Conservation (phyloP, 2,113 vertebrate species). For the Pionites leucogaster region DNA sequence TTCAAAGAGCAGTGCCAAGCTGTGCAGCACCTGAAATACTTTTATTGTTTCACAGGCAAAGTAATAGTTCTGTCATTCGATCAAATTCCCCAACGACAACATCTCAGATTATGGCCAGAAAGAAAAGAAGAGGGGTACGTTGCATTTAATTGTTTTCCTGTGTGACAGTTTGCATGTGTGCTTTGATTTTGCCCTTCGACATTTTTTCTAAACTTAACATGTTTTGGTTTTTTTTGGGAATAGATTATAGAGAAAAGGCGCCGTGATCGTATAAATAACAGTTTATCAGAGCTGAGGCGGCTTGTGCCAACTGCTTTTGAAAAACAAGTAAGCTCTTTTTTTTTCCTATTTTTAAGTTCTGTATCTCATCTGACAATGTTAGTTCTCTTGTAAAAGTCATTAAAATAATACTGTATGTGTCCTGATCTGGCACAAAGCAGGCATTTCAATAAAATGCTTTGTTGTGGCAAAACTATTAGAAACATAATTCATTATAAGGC, state of each 20-base stretch:
- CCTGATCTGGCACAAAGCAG: constrained; percentile 75
- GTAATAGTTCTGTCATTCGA: constrained; percentile 79
- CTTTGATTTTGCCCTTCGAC: constrained; percentile 25
- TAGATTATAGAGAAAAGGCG: constrained; percentile 97
- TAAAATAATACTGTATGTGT: constrained; percentile 79
- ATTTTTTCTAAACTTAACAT: constrained; percentile 48
- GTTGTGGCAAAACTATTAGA: constrained; percentile 83
- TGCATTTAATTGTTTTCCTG: not conserved
- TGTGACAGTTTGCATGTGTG: not conserved
- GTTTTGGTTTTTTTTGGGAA: constrained; percentile 60
- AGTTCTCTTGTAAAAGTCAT: constrained; percentile 74
- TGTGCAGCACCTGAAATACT: constrained; percentile 58
- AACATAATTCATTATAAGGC: constrained; percentile 79
- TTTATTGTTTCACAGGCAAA: constrained; percentile 76
- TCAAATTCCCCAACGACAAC: constrained; percentile 89
- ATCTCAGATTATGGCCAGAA: constrained; percentile 92
- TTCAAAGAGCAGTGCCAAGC: not conserved
- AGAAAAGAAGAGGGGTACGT: constrained; percentile 89
- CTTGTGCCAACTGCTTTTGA: constrained; percentile 94
- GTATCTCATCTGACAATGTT: constrained; percentile 73
- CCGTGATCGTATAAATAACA: constrained; percentile 95
- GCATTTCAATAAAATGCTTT: constrained; percentile 82
- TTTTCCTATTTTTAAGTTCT: not conserved
- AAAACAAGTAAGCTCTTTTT: constrained; percentile 87
- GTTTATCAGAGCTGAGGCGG: constrained; percentile 89